Base-by-base conservation (phyloP, 2,113 vertebrate species). In the Leiothrix lutea region DNA sequence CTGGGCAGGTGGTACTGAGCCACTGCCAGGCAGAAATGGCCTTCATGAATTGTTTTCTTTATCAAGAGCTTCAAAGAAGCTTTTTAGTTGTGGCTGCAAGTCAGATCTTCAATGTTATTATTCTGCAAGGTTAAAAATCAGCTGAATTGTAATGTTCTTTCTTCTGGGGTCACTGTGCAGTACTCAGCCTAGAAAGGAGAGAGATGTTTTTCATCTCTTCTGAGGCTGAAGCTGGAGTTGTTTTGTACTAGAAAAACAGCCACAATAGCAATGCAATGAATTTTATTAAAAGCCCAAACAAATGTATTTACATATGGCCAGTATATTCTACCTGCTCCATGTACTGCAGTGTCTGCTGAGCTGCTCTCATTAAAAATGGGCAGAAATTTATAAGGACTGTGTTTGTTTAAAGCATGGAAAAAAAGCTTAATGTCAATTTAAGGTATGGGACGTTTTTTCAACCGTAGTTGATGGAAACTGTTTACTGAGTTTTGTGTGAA, bases 21-120 rank as follows among this genome's bases (percentile, higher is more conserved):
- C 67, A 45, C 48, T 91, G 51, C 31, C 86, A 89, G 90, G 67
- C 71, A 89, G 58, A 89, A 94, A 93, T 47, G 56, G 77, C 69
- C 83, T 92, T 81, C 77, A 42, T 88, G 93, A 87, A 90, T 91
- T 80, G 69, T 80, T 86, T 93, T 73, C 86, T 91, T 92, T 92
- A 77, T 79, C 60, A 67, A 82, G 75, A 75, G 64, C 75, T 94
- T 97, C 73, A 84, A 89, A 95, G 91, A 81, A 50, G 62, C 74
- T 96, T 91, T 95, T 92, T 67, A 92, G 79, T 70, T 77, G 90
- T 40, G 44, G 58, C 35, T 96, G 77, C 38, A 82, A 92, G 71
- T 87, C 62, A 70, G 90, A 65, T 88, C 67, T 88, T 96, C 73
- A 64, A 42, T 91, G 91, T 88, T 88, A 71, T 93, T 96, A 89